A percentile compares a stretch with the other conserved stretches of the same genome.
Evolutionary conservation across 2,113 vertebrate genomes (phyloP).

Genomic region (Orycteropus afer): DNA sequence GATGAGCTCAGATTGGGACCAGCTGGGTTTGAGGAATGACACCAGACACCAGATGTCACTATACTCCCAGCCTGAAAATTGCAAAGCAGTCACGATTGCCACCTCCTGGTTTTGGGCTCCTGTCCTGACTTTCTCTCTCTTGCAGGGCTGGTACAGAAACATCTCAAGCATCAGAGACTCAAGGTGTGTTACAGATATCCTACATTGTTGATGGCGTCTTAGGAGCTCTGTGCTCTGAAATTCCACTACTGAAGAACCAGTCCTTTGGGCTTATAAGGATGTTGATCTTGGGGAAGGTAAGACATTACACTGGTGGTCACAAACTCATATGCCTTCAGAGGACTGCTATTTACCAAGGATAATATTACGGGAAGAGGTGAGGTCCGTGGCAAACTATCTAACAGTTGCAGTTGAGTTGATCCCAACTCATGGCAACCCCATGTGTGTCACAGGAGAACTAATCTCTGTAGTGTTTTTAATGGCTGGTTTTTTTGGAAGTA

Average conservation of each 20-base stretch:
- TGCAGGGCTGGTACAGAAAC: neutral
- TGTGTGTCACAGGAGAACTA: neutral
- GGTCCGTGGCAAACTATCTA: neutral
- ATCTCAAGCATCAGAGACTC: neutral
- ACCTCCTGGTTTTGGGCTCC: neutral
- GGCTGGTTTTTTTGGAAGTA: neutral
- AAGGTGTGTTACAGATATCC: neutral
- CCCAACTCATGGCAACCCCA: neutral
- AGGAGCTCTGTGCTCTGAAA: neutral
- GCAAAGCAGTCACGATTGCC: neutral
- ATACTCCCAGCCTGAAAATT: constrained; percentile 3
- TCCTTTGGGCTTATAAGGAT: neutral
- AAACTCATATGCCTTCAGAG: neutral
- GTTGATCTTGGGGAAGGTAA: neutral
- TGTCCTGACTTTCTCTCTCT: neutral
- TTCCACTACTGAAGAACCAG: neutral
- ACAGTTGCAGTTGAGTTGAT: neutral
- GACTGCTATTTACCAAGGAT: neutral
- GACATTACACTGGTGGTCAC: neutral
- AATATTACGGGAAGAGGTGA: neutral
- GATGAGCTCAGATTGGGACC: neutral
- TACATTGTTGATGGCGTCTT: no score
- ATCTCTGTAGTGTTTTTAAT: neutral
- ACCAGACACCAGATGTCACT: constrained; percentile 69
- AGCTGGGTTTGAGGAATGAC: neutral